These are phyloP conservation scores for Druceiella hillmani DNA, from an alignment of 2,888 invertebrate species.

Conservation along the genomic window DNA sequence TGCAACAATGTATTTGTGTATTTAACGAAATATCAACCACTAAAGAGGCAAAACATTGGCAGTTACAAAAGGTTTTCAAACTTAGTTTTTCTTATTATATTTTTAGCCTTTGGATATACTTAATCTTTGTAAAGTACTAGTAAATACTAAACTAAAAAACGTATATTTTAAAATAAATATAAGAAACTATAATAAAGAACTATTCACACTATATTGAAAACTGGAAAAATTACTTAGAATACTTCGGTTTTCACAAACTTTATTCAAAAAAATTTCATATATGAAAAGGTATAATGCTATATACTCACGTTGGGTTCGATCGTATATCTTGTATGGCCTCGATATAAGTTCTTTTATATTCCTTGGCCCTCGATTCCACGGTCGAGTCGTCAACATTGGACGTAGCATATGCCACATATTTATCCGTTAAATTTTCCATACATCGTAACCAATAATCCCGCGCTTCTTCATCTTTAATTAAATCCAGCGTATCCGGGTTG, in stretches of 20 bases:
- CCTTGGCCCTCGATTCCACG: conserved; percentile 71
- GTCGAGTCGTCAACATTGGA: conserved; percentile 69
- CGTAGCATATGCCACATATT: conserved; percentile 79
- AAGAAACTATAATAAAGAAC: not conserved
- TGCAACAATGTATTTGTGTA: too few relatives aligned
- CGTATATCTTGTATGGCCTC: conserved; percentile 69
- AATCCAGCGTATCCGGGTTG: conserved; percentile 87
- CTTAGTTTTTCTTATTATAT: too few relatives aligned
- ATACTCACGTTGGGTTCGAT: conserved; percentile 73
- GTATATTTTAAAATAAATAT: too few relatives aligned
- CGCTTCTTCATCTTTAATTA: conserved; percentile 79
- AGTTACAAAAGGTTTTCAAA: too few relatives aligned
- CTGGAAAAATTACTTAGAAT: not conserved
- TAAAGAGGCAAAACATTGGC: too few relatives aligned
- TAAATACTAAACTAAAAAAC: too few relatives aligned
- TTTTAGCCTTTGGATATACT: too few relatives aligned
- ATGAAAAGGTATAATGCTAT: conserved; percentile 4
- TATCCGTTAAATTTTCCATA: conserved; percentile 79
- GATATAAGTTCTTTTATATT: conserved; percentile 79
- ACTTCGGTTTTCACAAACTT: not conserved
- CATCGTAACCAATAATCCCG: conserved; percentile 90
- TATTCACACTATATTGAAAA: not conserved
- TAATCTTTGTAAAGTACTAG: too few relatives aligned
- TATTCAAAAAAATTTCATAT: conserved; percentile 9
- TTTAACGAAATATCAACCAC: too few relatives aligned